Base-by-base conservation (phyloP, 2,113 vertebrate species). In the Neogobius melanostomus region DNA sequence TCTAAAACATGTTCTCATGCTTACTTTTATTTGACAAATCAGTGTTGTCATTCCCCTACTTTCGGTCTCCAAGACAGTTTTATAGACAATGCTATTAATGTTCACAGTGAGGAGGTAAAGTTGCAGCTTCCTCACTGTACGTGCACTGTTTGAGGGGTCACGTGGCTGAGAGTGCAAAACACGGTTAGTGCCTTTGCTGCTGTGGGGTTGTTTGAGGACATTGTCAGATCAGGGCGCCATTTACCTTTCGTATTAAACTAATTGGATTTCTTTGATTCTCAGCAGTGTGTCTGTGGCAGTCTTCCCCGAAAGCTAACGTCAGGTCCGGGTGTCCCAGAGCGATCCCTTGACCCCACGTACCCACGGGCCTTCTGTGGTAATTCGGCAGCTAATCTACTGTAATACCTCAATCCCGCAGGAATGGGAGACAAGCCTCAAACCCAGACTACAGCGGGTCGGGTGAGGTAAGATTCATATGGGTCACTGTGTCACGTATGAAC, bases 211-310 rank as follows among this genome's bases (percentile, higher is more conserved):
- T 77, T 77, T 43, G 45, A 85, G 86, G 82, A 82, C 82, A 72
- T 10, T 8, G 71, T 60, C 78, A 69, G 77, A 70, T 82, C 75
- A 72, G 73, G 70, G 72, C 11, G 69, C 66, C 61, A 68, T 77
- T 76, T 75, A 71, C 81, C 71, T 69, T 60, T 69, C 78, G 82
- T 53, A 75, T 80, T 85, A 65, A 64, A 66, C 71, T 89, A 89
- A 91, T 91, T 86, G 85, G 87, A 90, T 90, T 88, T 69, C 0
- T 14, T 69, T 79, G 72, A 82, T 86, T 89, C 85, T 77, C 64
- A 63, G 75, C 83, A 83, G 75, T 83, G 76, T 66, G 68, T 79
- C 76, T 80, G 77, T 73, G 74, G 71, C 75, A 52, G 78, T 79
- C 74, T 70, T 48, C 69, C 74, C 82, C 64, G 56, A 71, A 75